Evolutionary conservation across 37 sponge, comb jelly and placozoan genomes (phyloP).

Genomic region (Eunapius fragilis): DNA sequence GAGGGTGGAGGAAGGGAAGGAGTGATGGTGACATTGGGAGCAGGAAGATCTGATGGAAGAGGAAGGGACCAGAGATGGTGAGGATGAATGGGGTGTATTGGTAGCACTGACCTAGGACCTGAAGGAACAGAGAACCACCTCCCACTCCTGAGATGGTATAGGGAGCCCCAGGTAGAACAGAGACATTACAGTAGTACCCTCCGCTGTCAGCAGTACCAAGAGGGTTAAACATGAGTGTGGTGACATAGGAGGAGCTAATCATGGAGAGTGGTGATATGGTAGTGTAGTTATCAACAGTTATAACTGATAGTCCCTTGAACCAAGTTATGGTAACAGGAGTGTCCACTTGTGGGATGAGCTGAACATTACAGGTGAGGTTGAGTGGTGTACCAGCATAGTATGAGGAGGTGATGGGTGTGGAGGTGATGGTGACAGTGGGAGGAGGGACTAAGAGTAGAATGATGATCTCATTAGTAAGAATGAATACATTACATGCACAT

Average conservation of each 20-base stretch:
- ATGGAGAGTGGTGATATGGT: no score
- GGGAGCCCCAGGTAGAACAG: not conserved
- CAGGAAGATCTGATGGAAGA: not conserved
- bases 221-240: not conserved
- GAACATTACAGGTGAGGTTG: not conserved
- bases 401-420: not conserved
- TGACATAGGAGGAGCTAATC: not conserved
- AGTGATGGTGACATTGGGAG: not conserved
- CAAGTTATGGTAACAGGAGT: no score
- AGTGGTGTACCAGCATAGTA: not conserved
- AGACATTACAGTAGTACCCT: constrained; percentile 36
- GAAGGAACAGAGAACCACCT: not conserved
- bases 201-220: constrained; percentile 28
- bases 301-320: no score
- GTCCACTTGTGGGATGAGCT: not conserved
- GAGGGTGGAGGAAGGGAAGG: not conserved
- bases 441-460: not conserved
- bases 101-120: not conserved
- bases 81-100: not conserved
- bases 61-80: not conserved
- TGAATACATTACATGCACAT: not conserved
- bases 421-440: not conserved
- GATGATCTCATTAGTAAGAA: not conserved
- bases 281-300: no score
- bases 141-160: not conserved